phyloP scores from a whole-genome alignment of 2,113 vertebrate genomes.

The Mixornis gularis region DNA sequence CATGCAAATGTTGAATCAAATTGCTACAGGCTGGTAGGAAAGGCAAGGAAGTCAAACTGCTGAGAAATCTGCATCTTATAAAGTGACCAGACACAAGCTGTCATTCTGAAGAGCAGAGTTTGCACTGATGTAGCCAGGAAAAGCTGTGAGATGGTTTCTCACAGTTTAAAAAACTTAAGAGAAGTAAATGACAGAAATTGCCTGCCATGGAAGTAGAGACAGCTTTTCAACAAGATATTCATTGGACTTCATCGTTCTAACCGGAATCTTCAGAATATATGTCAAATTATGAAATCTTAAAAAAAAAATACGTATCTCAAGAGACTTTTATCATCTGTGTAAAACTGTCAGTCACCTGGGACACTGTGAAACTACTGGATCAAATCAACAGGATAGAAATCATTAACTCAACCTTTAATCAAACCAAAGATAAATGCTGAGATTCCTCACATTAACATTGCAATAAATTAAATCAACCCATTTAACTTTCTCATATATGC shows the following conservation, averaged over 20 bases:
- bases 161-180: neutral
- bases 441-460: neutral
- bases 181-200: neutral
- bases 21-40: neutral
- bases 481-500: neutral
- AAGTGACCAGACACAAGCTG: neutral
- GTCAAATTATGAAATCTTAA: neutral
- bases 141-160: neutral
- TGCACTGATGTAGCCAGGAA: neutral
- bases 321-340: neutral
- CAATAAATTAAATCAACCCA: neutral
- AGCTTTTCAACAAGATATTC: neutral
- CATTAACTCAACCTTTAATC: neutral
- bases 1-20: neutral
- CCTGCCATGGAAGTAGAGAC: neutral
- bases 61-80: neutral
- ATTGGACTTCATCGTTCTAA: neutral
- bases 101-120: neutral
- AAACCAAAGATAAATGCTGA: neutral
- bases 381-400: neutral
- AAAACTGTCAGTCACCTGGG: neutral
- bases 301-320: neutral
- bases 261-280: neutral
- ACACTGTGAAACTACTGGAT: neutral
- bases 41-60: neutral